Base-by-base conservation (phyloP, 2,797 vertebrate genomes). In the Etheostoma perlongum region DNA sequence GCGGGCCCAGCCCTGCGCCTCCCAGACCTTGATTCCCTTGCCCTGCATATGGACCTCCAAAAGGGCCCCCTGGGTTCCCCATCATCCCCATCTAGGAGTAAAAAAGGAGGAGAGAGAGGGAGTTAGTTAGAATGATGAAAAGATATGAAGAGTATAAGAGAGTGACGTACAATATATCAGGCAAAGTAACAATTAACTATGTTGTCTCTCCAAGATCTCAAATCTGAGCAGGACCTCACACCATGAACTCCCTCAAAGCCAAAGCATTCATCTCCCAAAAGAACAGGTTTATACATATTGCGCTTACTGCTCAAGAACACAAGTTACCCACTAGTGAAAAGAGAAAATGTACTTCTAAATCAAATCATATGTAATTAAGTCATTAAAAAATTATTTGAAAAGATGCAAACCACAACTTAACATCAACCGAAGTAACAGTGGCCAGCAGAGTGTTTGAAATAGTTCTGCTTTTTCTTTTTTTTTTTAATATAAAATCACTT, bases 81-180 rank as follows among this genome's bases (percentile, higher is more conserved):
- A 98, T 97, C 96, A 99, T 97, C 70, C 96, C 97, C 95, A 99
- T 97, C 98, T 99, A 92, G 64, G 48, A 72, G 8, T 9, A 18
- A 42, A 54, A 71, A 74, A 53, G 21, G 1, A 47, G 6, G 18
- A 51, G 14, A 68, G 10, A 71, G 25, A 11, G 19, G 40, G 3
- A 55, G 4, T 73, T 16, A 46, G 14, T 25, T 9, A 23, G 6
- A 73, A 63, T 36, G 3, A 80, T 57, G 7, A 40, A 40, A 16
- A 25, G 6, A 71, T 10, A 65, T 27, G 7, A 25, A 8, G 36
- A 44, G 18, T 15, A 44, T 15, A 49, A 48, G 10, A 61, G 5
- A 30, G 11, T 52, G 42, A n/a, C 11, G 40, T 23, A 46, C 33
- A 19, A 62, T 13, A 18, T 13, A 18, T 19, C 14, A 16, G 33